These are phyloP conservation scores for Epizoanthus illoricatus DNA, from an alignment of 92 coral and sea anemone genomes.

Conservation along the genomic window DNA sequence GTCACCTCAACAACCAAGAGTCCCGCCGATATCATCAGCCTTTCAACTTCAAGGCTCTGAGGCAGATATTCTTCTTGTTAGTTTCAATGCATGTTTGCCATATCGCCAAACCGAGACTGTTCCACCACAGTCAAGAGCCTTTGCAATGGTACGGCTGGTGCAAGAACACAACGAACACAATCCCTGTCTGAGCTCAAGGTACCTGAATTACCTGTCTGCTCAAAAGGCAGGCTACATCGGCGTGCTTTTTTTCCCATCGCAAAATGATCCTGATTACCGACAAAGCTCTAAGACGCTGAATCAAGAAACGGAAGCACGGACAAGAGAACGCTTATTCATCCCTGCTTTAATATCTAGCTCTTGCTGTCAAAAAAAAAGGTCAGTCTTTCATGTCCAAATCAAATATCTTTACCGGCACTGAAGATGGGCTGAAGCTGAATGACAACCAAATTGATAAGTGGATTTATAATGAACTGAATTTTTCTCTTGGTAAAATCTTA, in stretches of 20 bases:
- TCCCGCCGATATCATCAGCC: not conserved
- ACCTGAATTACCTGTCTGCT: not conserved
- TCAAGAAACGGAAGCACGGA: not conserved
- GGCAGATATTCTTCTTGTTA: not conserved
- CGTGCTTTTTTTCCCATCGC: not conserved
- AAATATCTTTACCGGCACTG: too few species aligned
- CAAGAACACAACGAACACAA: too few species aligned
- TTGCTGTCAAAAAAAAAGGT: not conserved
- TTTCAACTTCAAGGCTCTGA: not conserved
- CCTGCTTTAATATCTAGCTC: not conserved
- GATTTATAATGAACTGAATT: not conserved
- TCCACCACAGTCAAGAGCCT: not conserved
- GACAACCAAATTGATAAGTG: not conserved
- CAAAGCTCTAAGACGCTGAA: not conserved
- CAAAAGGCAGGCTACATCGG: conserved; percentile 13
- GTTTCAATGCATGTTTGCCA: not conserved
- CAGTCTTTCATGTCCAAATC: too few species aligned
- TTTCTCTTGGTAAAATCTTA: not conserved
- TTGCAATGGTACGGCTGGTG: not conserved
- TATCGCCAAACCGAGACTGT: not conserved
- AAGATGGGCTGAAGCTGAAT: too few species aligned
- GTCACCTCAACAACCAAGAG: not conserved
- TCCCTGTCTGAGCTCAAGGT: not conserved
- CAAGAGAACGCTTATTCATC: not conserved
- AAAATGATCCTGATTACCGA: too few species aligned